Evolutionary conservation across 53 echinoderm and acorn worm species (phyloP), one percentile per base, ranked within the genome.

Genomic region (Actinopyga echinites): DNA sequence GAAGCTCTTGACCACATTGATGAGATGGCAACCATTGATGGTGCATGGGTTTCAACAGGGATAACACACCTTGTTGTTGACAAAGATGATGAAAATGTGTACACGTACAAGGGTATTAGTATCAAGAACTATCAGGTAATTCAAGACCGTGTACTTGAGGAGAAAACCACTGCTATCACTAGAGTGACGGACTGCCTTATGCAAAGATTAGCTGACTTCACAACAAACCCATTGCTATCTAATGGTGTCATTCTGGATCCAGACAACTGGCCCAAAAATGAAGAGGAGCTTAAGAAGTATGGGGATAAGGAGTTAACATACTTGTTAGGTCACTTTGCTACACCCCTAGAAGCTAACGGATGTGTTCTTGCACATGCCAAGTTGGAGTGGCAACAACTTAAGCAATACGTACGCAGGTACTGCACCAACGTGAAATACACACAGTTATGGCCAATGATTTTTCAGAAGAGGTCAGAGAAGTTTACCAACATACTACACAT

Each of bases 401-500:
- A 64, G 65, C 10, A 23, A 23, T 23, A 23, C 11, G 22, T 64
- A 64, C 10, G 23, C 13, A 64, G 25, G 30, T 23, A 64, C 25
- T 54, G 10, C 19, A 11, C 55, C 55, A 54, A 30, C 35, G 24
- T 54, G 9, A 6, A 6, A 30, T 35, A 69, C 20, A 20, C 26
- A 8, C 26, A 10, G 15, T 30, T 69, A 21, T 69, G 71, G 71
- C 30, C 8, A 69, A 35, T 35, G 9, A 69, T 69, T 6, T 69
- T 69, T 35, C 25, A 69, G 71, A 69, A 69, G 71, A 69, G 33
- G 71, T 8, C 30, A n/a, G 31, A 35, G 30, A 29, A 30, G 31
- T 69, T 69, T 69, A 21, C 71, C 71, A 69, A 69, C 20, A 69
- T 69, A 6, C 71, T 69, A 10, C 71, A 69, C 32, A 30, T 69